Evolutionary conservation across 2,888 invertebrate species (phyloP), one percentile per base, ranked within the genome.

Genomic region (Drosophila rubida): DNA sequence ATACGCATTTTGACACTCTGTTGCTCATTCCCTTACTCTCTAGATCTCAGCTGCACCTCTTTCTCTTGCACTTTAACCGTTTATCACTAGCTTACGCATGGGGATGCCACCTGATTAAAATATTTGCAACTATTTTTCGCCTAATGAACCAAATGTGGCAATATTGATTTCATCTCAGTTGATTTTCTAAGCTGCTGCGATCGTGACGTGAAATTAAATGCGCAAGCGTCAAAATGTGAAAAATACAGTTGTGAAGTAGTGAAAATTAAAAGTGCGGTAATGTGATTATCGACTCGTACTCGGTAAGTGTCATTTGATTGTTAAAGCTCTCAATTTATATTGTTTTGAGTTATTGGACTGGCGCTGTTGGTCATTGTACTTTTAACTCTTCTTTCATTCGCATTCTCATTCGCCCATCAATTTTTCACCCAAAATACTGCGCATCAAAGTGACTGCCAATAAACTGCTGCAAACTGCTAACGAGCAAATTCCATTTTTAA

Each of bases 401-500:
- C 16, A 37, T 27, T 60, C 42, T 39, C 19, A 46, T 23, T 62
- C 51, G 41, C 62, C 64, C 63, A 71, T 65, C 76, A 70, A 75
- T 81, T 78, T 81, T 71, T 79, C 53, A 55, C 37, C 39, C 35
- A 76, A 63, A 73, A 68, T 69, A 60, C 60, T 67, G 53, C 44
- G 63, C 86, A 67, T 87, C 75, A 85, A 87, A 81, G 71, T 69
- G 75, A 66, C 55, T 80, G 74, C 63, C 69, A 81, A 86, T 86
- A 86, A 85, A 83, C 80, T 83, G 32, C 80, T 83, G 32, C 32
- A 53, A 54, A 65, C 59, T 70, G 55, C 87, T 83, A 83, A 87
- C 87, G 87, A 88, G 84, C 87, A 68, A 81, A 84, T 88, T 88
- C 55, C 69, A 85, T 85, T 84, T 84, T 87, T 87, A 88, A 87